Conservation (phyloP, 1,140 invertebrate species). For the Magallana angulata region DNA sequence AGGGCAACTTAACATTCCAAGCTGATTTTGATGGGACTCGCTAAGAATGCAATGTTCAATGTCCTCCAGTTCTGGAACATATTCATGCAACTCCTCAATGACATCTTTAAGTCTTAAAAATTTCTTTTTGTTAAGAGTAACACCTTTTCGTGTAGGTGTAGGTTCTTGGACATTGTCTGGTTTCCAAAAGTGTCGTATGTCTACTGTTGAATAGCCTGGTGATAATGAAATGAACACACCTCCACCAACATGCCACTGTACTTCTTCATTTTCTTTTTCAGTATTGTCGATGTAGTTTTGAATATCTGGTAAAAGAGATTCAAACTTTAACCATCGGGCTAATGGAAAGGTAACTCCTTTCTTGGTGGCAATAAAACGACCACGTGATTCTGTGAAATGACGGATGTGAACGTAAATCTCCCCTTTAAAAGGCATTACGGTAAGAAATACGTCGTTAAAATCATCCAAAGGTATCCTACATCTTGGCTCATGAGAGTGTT, state of each 20-base stretch:
- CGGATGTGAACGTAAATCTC: constrained; percentile 25
- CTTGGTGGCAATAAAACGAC: constrained; percentile 29
- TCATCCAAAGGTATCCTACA: constrained; percentile 16
- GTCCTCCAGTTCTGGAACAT: constrained; percentile 40
- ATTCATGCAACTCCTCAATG: constrained; percentile 40
- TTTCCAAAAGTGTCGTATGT: constrained; percentile 49
- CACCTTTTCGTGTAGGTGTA: constrained; percentile 38
- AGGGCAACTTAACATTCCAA: constrained; percentile 12
- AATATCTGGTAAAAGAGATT: constrained; percentile 33
- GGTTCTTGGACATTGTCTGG: constrained; percentile 18
- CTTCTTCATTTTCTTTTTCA: constrained; percentile 3
- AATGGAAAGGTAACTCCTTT: constrained; percentile 36
- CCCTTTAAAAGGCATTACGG: constrained; percentile 23
- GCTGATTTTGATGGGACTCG: constrained; percentile 35
- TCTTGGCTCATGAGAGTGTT: background rate
- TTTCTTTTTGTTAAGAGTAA: constrained; percentile 38
- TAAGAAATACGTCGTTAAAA: constrained; percentile 1
- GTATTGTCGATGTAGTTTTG: background rate
- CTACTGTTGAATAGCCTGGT: constrained; percentile 26
- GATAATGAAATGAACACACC: constrained; percentile 38
- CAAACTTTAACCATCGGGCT: constrained; percentile 26
- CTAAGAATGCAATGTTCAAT: background rate
- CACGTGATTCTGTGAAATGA: background rate
- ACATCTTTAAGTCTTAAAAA: background rate
- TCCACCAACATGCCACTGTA: constrained; percentile 37